Percentiles rank a stretch among this genome's conserved stretches.
Evolutionary conservation across 2,797 vertebrate species (phyloP).

Genomic region (Chromobotia macracanthus): DNA sequence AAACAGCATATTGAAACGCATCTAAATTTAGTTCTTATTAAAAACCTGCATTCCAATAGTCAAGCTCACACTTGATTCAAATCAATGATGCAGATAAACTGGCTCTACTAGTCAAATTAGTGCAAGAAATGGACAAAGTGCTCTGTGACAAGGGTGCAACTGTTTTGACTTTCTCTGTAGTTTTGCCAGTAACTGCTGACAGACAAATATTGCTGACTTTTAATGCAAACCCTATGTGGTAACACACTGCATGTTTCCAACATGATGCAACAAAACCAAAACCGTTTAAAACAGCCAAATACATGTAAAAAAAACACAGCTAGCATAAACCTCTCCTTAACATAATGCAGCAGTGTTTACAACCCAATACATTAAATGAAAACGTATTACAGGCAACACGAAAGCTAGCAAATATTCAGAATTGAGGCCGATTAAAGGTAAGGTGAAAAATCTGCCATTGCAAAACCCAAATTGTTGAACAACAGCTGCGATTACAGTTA

Average conservation of each 20-base stretch:
- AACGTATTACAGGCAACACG: no score
- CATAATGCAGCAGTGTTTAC: not conserved
- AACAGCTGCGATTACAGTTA: no score
- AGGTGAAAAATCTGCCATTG: no score
- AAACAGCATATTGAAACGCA: conserved; percentile 9
- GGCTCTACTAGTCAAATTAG: conserved; percentile 31
- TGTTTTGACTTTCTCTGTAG: not conserved
- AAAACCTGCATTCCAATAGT: conserved; percentile 37
- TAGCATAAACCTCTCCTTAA: not conserved
- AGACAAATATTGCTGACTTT: conserved; percentile 11
- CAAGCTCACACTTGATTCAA: conserved; percentile 42
- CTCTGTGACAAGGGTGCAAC: not conserved
- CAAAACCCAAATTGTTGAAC: no score
- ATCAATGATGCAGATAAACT: conserved; percentile 26
- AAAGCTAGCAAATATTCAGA: not conserved
- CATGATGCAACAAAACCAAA: conserved; percentile 19
- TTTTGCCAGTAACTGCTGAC: conserved; percentile 7
- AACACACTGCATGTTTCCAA: conserved; percentile 33
- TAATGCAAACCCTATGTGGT: conserved; percentile 17
- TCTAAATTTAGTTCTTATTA: conserved; percentile 21
- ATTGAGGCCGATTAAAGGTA: not conserved
- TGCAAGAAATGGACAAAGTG: conserved; percentile 23
- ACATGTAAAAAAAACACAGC: conserved; percentile 5
- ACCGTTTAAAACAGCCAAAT: conserved; percentile 31
- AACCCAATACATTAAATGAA: not conserved